Percentiles rank a stretch among this genome's conserved stretches.
phyloP scores from a whole-genome alignment of 2,888 invertebrate genomes.

The Agelastica alni region DNA sequence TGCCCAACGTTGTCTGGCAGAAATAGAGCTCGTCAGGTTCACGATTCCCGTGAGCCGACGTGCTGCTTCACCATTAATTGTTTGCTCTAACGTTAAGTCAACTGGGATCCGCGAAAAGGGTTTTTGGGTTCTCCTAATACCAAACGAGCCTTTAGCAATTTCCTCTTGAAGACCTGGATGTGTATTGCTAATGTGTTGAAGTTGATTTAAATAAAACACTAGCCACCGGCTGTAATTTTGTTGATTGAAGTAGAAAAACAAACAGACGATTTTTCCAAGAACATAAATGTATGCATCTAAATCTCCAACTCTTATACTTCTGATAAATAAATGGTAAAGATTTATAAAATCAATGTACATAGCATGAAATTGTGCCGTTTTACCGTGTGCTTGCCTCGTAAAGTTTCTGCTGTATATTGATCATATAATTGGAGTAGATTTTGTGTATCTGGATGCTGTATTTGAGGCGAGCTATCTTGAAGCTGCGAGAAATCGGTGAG shows the following conservation, averaged over 20 bases:
- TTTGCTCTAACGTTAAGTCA: conserved; percentile 28
- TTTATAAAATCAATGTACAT: conserved; percentile 2
- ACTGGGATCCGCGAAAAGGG: conserved; percentile 25
- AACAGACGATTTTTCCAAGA: neutral
- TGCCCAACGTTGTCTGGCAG: too few relatives aligned
- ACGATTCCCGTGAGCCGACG: conserved; percentile 22
- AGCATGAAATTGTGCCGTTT: neutral
- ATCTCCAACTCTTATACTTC: neutral
- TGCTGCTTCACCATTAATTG: conserved; percentile 30
- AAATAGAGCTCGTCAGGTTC: neutral
- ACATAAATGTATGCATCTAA: neutral
- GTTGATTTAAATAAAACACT: conserved; percentile 12
- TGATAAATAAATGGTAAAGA: conserved; percentile 1
- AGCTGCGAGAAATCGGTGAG: neutral
- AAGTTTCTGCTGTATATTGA: conserved; percentile 2
- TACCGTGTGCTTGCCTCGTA: conserved; percentile 2
- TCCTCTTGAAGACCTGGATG: conserved; percentile 19
- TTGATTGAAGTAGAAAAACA: conserved; percentile 24
- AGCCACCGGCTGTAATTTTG: conserved; percentile 22
- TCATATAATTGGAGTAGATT: neutral
- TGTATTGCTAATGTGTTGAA: conserved; percentile 12
- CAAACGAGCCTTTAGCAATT: conserved; percentile 26
- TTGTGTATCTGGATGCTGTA: neutral
- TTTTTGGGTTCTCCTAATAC: conserved; percentile 30
- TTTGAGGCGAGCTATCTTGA: conserved; percentile 6